These are phyloP conservation scores for Sylvicola fuscatus DNA, from an alignment of 2,888 invertebrate genomes.

Conservation along the genomic window DNA sequence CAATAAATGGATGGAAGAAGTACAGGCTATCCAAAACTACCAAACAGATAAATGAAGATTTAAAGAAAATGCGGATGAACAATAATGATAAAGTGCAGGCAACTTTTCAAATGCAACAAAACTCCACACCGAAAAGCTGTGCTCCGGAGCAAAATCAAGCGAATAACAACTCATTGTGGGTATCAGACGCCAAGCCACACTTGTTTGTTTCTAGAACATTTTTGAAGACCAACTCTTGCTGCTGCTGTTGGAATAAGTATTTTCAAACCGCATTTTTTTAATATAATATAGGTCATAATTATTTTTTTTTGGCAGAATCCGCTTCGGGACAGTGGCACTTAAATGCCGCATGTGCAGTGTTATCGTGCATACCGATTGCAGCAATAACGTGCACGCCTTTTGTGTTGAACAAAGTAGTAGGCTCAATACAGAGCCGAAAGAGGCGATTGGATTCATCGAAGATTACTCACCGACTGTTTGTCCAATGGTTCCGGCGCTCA, in stretches of 20 bases:
- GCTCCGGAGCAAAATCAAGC: no score
- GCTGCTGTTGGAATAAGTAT: conserved; percentile 21
- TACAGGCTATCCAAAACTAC: conserved; percentile 15
- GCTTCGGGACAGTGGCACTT: conserved; percentile 63
- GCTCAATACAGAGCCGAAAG: conserved; percentile 21
- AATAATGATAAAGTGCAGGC: conserved; percentile 49
- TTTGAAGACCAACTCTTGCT: no score
- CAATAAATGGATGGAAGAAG: conserved; percentile 18
- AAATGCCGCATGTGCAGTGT: conserved; percentile 75
- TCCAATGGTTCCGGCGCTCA: conserved; percentile 86
- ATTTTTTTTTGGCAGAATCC: conserved; percentile 44
- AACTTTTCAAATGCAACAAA: no score
- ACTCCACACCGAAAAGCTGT: no score
- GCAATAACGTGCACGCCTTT: conserved; percentile 59
- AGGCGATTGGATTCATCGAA: conserved; percentile 49
- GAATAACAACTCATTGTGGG: no score
- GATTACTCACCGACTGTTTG: conserved; percentile 71
- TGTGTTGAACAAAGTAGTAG: conserved; percentile 66
- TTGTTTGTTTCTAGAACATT: no score
- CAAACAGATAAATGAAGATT: conserved; percentile 12
- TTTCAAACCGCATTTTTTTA: no score
- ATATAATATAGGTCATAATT: background rate
- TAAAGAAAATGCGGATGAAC: conserved; percentile 35
- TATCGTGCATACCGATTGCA: conserved; percentile 70
- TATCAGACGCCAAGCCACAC: no score